Percentiles rank a stretch among this genome's conserved stretches.
Conservation (phyloP, 2,888 invertebrate species). For the Phyto melanocephala region DNA sequence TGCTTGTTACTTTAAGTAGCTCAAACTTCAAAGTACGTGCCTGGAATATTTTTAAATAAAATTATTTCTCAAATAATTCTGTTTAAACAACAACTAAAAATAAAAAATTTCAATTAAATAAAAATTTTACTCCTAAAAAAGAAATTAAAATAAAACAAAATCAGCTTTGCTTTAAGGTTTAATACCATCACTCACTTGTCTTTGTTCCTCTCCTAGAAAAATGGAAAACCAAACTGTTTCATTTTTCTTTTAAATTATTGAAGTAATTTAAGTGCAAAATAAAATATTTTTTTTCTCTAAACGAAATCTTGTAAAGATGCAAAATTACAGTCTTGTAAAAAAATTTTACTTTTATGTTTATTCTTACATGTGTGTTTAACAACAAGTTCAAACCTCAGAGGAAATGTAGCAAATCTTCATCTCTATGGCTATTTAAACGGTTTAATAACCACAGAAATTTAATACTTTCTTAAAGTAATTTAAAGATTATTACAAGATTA, state of each 20-base stretch:
- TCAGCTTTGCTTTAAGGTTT: not conserved
- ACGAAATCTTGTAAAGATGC: too few relatives aligned
- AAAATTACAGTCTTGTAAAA: not conserved
- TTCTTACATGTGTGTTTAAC: not conserved
- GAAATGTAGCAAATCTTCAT: constrained; percentile 32
- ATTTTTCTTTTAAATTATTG: not conserved
- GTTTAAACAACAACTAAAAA: not conserved
- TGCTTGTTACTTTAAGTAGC: not conserved
- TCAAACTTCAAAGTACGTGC: not conserved
- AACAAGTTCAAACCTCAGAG: constrained; percentile 12
- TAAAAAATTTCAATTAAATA: not conserved
- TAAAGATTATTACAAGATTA: constrained; percentile 2
- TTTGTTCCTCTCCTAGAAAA: not conserved
- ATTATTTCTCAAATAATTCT: not conserved
- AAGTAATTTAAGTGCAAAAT: constrained; percentile 16
- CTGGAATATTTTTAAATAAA: constrained; percentile 2
- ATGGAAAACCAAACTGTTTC: not conserved
- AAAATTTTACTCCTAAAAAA: not conserved
- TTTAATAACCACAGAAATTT: constrained; percentile 29
- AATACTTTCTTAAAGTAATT: constrained; percentile 20
- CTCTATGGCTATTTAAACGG: constrained; percentile 29
- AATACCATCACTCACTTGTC: too few relatives aligned
- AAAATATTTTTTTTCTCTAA: not conserved
- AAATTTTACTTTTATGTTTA: constrained; percentile 3
- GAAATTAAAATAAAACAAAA: not conserved